These are phyloP conservation scores for Galeruca laticollis DNA, from an alignment of 2,888 invertebrate genomes.

Conservation along the genomic window DNA sequence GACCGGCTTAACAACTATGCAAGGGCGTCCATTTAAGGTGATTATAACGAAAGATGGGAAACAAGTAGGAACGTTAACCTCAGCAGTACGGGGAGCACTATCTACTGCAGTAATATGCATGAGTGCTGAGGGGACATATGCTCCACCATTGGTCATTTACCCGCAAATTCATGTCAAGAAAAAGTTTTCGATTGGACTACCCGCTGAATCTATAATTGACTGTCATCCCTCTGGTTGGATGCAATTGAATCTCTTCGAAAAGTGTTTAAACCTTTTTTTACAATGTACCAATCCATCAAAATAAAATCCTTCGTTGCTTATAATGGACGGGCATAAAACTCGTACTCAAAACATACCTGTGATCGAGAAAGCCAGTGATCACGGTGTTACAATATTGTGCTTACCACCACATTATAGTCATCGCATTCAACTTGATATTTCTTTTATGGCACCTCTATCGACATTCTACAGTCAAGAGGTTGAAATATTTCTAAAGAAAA, in stretches of 20 bases:
- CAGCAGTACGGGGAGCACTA: no score
- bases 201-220: no score
- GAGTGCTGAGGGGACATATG: no score
- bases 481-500: slow-evolving; percentile 26
- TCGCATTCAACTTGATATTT: not conserved
- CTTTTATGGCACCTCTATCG: not conserved
- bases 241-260: slow-evolving; percentile 27
- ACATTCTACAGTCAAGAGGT: not conserved
- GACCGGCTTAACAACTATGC: no score
- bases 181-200: no score
- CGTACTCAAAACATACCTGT: no score
- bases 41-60: no score
- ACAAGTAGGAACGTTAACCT: no score
- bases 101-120: no score
- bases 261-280: slow-evolving; percentile 26
- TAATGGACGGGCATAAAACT: not conserved
- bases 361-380: not conserved
- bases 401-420: not conserved
- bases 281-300: slow-evolving; percentile 26
- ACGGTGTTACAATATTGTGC: not conserved
- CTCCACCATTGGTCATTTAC: no score
- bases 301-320: slow-evolving; percentile 15
- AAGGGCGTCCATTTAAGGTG: no score
- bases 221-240: slow-evolving; percentile 4
- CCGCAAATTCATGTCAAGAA: no score